Base-by-base conservation (phyloP, 2,888 invertebrate genomes). In the Crossocerus cetratus region DNA sequence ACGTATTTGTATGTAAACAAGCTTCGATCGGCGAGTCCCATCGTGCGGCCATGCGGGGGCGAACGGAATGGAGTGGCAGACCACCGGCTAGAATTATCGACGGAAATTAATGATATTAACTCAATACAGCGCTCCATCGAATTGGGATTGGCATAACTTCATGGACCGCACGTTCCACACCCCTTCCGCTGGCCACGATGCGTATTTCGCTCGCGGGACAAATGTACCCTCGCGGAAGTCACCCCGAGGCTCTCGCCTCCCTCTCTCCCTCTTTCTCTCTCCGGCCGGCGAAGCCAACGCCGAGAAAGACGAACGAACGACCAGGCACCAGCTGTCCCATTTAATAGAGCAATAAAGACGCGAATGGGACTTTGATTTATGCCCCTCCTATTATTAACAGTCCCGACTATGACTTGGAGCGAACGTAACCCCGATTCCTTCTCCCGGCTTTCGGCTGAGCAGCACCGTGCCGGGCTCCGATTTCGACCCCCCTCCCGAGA, bases 291-390 rank as follows among this genome's bases (percentile, higher is more conserved):
- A 32, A 64, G 54, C 69, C 74, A 58, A 70, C 5, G 32, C 32
- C 75, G 68, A 70, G 72, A 69, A 72, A 43, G 55, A 22, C 69
- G 66, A 59, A 13, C 74, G 72, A 70, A 72, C 77, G 69, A 49
- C 72, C 75, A 75, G 77, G 86, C 84, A 86, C 86, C 89, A 89
- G 88, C 89, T 89, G 89, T 87, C 89, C 86, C 85, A 83, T 89
- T 89, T 89, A 88, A 88, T 89, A 86, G 88, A 88, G 88, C 88
- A 89, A 89, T 89, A 89, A 89, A 89, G 89, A 88, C 86, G 82
- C 85, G 88, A 89, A 88, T 88, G 85, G 86, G 83, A 84, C 87
- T 85, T 86, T 89, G 89, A 89, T 89, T 89, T 89, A 89, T 89
- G 86, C 81, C 83, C 63, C 86, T 85, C 83, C 86, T 85, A 88